Conservation (phyloP, 2,797 vertebrate genomes). For the Mormyrops boulengeri region DNA sequence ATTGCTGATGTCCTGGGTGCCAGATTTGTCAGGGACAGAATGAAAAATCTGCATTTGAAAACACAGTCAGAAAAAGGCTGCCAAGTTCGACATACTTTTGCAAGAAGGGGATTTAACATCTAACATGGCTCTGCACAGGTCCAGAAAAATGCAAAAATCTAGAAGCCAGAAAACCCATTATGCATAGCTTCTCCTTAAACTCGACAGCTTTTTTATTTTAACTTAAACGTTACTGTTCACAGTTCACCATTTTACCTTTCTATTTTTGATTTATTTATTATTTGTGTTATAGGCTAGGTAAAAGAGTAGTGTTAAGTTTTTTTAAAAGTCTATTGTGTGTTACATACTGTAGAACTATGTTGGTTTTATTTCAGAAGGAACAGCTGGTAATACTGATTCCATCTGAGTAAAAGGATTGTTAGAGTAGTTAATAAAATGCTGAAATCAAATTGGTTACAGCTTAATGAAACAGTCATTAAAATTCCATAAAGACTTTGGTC, state of each 20-base stretch:
- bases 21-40: neutral
- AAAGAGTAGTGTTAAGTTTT: neutral
- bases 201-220: neutral
- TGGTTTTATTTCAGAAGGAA: neutral
- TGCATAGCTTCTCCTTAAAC: neutral
- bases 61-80: constrained; percentile 30
- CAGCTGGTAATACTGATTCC: neutral
- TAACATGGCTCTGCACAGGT: neutral
- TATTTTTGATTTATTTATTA: neutral
- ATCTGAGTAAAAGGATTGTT: neutral
- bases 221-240: neutral
- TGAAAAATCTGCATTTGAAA: constrained; percentile 35
- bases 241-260: neutral
- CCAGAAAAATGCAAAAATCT: neutral
- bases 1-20: constrained; percentile 29
- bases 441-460: neutral
- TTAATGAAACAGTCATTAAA: neutral
- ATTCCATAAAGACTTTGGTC: neutral
- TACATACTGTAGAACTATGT: neutral
- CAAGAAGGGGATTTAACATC: constrained; percentile 22
- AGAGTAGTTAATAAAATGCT: neutral
- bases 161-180: neutral
- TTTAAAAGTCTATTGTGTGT: neutral
- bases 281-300: neutral
- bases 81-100: constrained; percentile 48